Evolutionary conservation across 2,797 vertebrate species (phyloP).

Genomic region (Rhinatrema bivittatum): DNA sequence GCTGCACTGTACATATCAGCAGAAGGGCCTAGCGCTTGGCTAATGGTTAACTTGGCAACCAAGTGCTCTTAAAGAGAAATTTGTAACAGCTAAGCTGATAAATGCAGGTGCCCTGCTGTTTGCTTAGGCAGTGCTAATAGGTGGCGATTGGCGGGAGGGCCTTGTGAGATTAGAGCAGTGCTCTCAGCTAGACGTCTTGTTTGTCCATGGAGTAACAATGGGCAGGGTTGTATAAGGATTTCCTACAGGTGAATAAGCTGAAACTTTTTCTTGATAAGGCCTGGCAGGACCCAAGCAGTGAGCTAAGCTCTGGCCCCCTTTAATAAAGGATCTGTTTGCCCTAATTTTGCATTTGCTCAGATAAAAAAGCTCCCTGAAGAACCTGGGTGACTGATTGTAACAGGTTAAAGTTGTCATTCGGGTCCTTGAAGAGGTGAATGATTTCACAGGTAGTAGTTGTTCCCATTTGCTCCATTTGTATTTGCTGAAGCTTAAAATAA

Average conservation of each 20-base stretch:
- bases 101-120: slow-evolving; percentile 3
- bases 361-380: too few relatives aligned
- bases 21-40: slow-evolving; percentile 3
- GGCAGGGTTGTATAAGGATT: slow-evolving; percentile 7
- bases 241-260: slow-evolving; percentile 27
- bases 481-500: too few relatives aligned
- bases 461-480: too few relatives aligned
- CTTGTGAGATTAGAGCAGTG: slow-evolving; percentile 20
- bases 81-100: slow-evolving; percentile 16
- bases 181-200: slow-evolving; percentile 10
- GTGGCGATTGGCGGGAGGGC: neutral
- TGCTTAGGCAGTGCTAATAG: slow-evolving; percentile 5
- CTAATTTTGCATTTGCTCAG: too few relatives aligned
- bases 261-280: slow-evolving; percentile 13
- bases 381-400: too few relatives aligned
- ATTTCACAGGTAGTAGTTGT: too few relatives aligned
- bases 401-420: too few relatives aligned
- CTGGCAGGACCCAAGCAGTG: neutral
- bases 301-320: too few relatives aligned
- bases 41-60: slow-evolving; percentile 14
- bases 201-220: slow-evolving; percentile 19
- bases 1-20: fast-evolving
- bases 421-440: too few relatives aligned
- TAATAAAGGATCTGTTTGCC: too few relatives aligned
- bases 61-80: neutral